Conservation (phyloP, 1,140 invertebrate species). For the Drosophila jambulina region DNA sequence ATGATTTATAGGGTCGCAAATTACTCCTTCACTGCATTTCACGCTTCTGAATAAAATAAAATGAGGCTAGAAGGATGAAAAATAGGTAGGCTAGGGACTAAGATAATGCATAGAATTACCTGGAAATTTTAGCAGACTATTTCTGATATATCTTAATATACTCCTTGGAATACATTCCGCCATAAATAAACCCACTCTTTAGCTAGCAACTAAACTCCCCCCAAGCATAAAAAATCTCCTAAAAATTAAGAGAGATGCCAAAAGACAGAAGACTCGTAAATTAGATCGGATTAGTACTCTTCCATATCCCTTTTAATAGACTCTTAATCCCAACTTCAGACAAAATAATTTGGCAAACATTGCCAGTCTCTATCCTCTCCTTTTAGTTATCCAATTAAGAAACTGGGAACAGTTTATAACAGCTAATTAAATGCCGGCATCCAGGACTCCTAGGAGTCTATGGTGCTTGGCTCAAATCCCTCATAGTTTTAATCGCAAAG, state of each 20-base stretch:
- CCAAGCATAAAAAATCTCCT: not conserved
- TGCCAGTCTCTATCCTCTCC: not conserved
- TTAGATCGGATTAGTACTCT: conserved; percentile 5
- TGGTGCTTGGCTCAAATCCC: conserved; percentile 18
- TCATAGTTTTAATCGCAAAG: conserved; percentile 61
- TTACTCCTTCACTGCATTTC: no score
- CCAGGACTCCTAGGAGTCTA: conserved; percentile 24
- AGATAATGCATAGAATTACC: no score
- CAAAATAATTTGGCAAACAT: conserved; percentile 34
- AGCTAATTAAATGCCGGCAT: conserved; percentile 43
- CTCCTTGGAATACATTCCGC: not conserved
- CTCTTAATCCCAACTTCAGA: conserved; percentile 22
- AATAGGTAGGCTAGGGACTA: no score
- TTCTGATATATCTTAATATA: not conserved
- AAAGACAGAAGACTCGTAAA: not conserved
- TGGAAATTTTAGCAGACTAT: no score
- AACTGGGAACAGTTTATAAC: conserved; percentile 33
- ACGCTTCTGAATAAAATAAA: no score
- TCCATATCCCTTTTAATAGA: conserved; percentile 26
- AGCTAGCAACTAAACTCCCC: not conserved
- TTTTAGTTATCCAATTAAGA: conserved; percentile 37
- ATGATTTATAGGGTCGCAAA: no score
- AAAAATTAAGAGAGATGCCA: conserved; percentile 1
- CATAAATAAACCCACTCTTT: not conserved
- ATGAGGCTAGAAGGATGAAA: no score